Evolutionary conservation across 2,113 vertebrate species (phyloP).

Genomic region (Hippopotamus amphibius): DNA sequence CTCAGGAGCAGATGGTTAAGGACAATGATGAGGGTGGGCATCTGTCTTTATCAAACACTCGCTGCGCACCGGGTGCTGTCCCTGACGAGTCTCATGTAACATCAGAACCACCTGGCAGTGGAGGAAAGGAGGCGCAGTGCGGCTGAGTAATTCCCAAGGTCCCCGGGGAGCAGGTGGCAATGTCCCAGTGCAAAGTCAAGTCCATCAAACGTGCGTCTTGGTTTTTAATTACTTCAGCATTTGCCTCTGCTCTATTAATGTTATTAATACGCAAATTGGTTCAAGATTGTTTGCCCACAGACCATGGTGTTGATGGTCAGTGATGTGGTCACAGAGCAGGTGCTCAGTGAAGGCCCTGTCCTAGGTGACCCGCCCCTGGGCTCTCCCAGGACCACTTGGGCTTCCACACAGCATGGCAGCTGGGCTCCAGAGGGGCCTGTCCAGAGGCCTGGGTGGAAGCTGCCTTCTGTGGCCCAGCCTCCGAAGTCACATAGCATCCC

Average conservation of each 20-base stretch:
- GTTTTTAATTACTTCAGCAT: background rate
- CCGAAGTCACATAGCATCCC: background rate
- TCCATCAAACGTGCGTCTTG: accelerated
- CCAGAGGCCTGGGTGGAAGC: background rate
- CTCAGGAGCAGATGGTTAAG: background rate
- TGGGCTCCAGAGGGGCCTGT: accelerated
- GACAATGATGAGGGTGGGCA: accelerated
- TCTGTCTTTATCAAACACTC: accelerated
- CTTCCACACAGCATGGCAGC: background rate
- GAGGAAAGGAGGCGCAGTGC: background rate
- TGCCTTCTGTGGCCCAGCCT: no score
- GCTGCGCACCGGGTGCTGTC: accelerated
- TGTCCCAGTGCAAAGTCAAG: background rate
- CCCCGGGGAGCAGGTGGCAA: accelerated
- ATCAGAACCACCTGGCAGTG: accelerated
- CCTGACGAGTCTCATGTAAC: accelerated
- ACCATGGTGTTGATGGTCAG: no score
- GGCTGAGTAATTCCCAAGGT: background rate
- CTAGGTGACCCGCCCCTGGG: background rate
- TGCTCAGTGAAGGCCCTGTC: background rate
- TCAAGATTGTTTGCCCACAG: background rate
- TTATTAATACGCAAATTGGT: background rate
- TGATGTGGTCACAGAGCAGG: background rate
- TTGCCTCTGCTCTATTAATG: background rate
- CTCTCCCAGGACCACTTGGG: background rate